Conservation (phyloP, 2,888 invertebrate genomes). For the Athalia rosae region DNA sequence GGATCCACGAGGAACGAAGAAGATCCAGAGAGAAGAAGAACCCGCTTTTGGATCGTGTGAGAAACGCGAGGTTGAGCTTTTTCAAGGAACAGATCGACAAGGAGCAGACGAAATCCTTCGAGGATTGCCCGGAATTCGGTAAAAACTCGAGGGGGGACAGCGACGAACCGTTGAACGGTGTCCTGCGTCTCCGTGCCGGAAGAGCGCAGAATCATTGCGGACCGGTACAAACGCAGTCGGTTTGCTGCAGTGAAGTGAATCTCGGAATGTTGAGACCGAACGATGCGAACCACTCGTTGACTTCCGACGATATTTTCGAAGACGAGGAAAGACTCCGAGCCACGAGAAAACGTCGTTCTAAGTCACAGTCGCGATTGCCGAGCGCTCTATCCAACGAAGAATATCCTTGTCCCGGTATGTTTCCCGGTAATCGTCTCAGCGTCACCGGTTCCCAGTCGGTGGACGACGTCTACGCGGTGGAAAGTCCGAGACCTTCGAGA, state of each 20-base stretch:
- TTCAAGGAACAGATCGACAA: conserved; percentile 72
- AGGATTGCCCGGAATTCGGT: conserved; percentile 51
- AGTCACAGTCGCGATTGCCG: conserved; percentile 66
- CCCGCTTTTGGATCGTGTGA: conserved; percentile 82
- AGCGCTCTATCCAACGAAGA: conserved; percentile 50
- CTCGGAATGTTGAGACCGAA: background rate
- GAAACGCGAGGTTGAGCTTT: conserved; percentile 82
- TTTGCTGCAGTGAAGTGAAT: conserved; percentile 66
- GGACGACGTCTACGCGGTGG: conserved; percentile 50
- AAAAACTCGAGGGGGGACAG: conserved; percentile 39
- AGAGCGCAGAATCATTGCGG: conserved; percentile 55
- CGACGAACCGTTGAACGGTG: conserved; percentile 51
- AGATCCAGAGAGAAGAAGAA: conserved; percentile 80
- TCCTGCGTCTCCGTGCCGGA: conserved; percentile 10
- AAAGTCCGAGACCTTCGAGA: conserved; percentile 53
- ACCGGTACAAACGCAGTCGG: conserved; percentile 64
- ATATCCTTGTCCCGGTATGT: conserved; percentile 54
- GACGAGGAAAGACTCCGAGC: conserved; percentile 62
- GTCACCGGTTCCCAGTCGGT: conserved; percentile 47
- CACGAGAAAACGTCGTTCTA: conserved; percentile 66
- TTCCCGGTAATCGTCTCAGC: background rate
- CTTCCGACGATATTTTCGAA: conserved; percentile 42
- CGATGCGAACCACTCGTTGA: too few species aligned
- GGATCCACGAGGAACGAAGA: conserved; percentile 72
- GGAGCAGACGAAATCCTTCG: conserved; percentile 38